Base-by-base conservation (phyloP, 2,113 vertebrate species). In the Saccopteryx bilineata region DNA sequence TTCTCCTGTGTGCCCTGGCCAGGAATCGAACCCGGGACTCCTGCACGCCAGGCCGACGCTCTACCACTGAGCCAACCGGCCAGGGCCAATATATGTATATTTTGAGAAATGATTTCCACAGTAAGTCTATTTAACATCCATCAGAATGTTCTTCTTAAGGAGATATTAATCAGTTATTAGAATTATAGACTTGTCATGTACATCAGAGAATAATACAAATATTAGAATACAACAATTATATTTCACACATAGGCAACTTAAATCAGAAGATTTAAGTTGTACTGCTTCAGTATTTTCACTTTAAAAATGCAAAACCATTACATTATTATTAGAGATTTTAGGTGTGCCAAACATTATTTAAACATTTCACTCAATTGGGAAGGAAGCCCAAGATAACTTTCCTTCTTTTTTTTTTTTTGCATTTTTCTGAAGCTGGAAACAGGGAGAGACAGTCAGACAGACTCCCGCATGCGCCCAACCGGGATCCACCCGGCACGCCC, bases 271-370 rank as follows among this genome's bases (percentile, higher is more conserved):
- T 39, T 39, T 39, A 39, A 39, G 39, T 65, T 58, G 13, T 69
- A 80, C 21, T 96, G 12, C n/a, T n/a, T 94, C 48, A 7, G 7
- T 85, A 26, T 93, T 96, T 96, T 86, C 18, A 56, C 75, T 68
- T 81, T 31, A 58, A 92, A 95, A 94, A 78, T 19, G n/a, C 50
- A 68, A 68, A 52, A 61, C 76, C 24, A 60, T 60, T 54, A 52
- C 9, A 68, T 87, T 92, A n/a, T 80, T 63, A 84, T 88, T 94
- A 88, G 56, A 95, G 48, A 82, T 61, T 81, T 90, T 17, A 63
- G 12, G 9, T 68, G 23, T 82, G 13, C 58, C 60, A 76, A 81
- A 76, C 18, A 91, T 68, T 79, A 50, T 76, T 68, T 90, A 63
- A 54, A 39, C 75, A 76, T 87, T 87, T 94, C 1, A 9, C 5